These are phyloP conservation scores for Drosophila robusta DNA, from an alignment of 2,888 invertebrate genomes.

Conservation along the genomic window DNA sequence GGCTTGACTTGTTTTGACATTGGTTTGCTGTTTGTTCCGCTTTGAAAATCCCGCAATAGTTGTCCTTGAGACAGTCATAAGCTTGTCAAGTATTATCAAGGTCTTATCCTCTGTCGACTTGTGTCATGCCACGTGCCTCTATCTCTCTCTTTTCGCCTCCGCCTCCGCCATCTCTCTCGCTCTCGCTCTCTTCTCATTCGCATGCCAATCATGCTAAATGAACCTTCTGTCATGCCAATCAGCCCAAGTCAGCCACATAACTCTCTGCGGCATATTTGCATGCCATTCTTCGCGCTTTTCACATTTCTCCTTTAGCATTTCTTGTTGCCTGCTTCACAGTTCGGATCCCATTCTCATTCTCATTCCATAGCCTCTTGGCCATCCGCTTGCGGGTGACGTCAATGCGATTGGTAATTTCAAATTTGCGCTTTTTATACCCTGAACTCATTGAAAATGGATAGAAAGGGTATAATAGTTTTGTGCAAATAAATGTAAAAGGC, in stretches of 20 bases:
- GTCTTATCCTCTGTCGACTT: background rate
- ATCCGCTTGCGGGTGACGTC: slow-evolving; percentile 50
- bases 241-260: slow-evolving; percentile 32
- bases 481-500: too few species aligned
- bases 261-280: slow-evolving; percentile 41
- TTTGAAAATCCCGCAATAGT: slow-evolving; percentile 11
- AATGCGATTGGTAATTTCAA: slow-evolving; percentile 57
- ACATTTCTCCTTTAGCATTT: slow-evolving; percentile 1
- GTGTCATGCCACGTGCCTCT: background rate
- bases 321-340: background rate
- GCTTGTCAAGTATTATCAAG: slow-evolving; percentile 35
- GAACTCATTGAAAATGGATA: too few species aligned
- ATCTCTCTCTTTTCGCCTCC: background rate
- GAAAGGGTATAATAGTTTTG: too few species aligned
- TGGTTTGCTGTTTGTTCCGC: background rate
- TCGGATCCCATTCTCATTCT: background rate
- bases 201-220: slow-evolving; percentile 32
- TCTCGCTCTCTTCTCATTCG: background rate
- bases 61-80: slow-evolving; percentile 45
- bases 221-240: slow-evolving; percentile 37
- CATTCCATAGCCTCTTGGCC: background rate
- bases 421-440: slow-evolving; percentile 35
- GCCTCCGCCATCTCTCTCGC: background rate
- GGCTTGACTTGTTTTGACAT: background rate
- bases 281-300: slow-evolving; percentile 27